Percentiles rank a stretch among this genome's conserved stretches.
phyloP scores from a whole-genome alignment of 2,888 invertebrate species.

The Sesia bembeciformis region DNA sequence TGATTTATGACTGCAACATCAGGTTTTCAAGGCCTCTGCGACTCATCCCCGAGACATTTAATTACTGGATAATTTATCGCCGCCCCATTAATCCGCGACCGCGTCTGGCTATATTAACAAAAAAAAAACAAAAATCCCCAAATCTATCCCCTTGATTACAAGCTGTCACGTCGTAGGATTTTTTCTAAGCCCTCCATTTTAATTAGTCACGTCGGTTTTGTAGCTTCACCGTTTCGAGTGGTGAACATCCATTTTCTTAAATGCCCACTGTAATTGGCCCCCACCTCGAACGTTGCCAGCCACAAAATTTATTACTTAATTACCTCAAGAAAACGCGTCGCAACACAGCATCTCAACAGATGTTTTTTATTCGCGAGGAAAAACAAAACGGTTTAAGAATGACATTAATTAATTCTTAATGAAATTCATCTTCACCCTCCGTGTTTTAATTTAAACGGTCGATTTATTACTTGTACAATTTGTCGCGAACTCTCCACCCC shows the following conservation, averaged over 20 bases:
- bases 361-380: slow-evolving; percentile 71
- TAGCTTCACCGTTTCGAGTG: slow-evolving; percentile 24
- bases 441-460: slow-evolving; percentile 68
- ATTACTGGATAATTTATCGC: slow-evolving; percentile 66
- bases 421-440: slow-evolving; percentile 74
- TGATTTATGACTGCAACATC: no score
- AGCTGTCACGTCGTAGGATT: slow-evolving; percentile 71
- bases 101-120: slow-evolving; percentile 37
- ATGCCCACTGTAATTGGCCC: slow-evolving; percentile 63
- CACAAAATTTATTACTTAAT: slow-evolving; percentile 75
- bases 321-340: slow-evolving; percentile 72
- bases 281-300: slow-evolving; percentile 68
- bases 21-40: neutral
- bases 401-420: slow-evolving; percentile 76
- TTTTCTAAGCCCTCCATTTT: slow-evolving; percentile 66
- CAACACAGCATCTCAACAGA: slow-evolving; percentile 51
- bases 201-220: slow-evolving; percentile 62
- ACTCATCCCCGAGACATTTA: slow-evolving; percentile 53
- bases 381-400: slow-evolving; percentile 73
- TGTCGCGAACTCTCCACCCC: slow-evolving; percentile 47
- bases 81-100: slow-evolving; percentile 55
- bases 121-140: slow-evolving; percentile 36
- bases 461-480: slow-evolving; percentile 72
- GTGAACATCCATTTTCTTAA: slow-evolving; percentile 66
- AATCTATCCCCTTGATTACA: slow-evolving; percentile 71